A percentile compares a stretch with the other conserved stretches of the same genome.
These are phyloP conservation scores for Coendou prehensilis DNA, from an alignment of 2,797 vertebrate genomes.

Conservation along the genomic window DNA sequence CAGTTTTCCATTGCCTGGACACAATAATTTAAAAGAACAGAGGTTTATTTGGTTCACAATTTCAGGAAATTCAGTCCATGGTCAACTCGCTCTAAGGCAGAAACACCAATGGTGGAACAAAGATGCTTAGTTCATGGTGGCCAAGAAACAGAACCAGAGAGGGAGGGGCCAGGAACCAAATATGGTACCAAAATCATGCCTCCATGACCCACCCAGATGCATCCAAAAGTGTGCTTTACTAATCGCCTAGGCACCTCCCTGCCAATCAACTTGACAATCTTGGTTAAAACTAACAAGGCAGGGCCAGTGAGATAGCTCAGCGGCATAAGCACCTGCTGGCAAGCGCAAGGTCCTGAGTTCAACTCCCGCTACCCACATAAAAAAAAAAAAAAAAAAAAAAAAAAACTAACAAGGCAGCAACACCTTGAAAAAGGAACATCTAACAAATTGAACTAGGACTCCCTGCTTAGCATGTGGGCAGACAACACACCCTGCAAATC, in stretches of 20 bases:
- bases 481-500: background rate
- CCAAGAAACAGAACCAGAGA: background rate
- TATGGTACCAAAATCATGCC: background rate
- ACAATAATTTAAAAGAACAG: background rate
- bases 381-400: too few relatives aligned
- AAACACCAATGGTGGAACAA: background rate
- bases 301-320: too few relatives aligned
- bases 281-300: background rate
- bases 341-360: too few relatives aligned
- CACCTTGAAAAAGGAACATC: background rate
- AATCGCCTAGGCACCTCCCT: background rate
- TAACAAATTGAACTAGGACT: background rate
- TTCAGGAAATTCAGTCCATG: background rate
- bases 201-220: background rate
- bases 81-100: background rate
- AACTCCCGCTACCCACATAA: too few relatives aligned
- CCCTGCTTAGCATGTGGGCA: background rate
- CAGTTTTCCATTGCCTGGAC: background rate
- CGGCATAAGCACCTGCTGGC: too few relatives aligned
- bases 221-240: background rate
- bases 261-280: background rate
- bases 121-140: background rate
- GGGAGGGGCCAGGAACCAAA: background rate
- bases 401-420: background rate
- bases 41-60: background rate